phyloP scores from a whole-genome alignment of 2,797 vertebrate species.

The Takifugu rubripes region DNA sequence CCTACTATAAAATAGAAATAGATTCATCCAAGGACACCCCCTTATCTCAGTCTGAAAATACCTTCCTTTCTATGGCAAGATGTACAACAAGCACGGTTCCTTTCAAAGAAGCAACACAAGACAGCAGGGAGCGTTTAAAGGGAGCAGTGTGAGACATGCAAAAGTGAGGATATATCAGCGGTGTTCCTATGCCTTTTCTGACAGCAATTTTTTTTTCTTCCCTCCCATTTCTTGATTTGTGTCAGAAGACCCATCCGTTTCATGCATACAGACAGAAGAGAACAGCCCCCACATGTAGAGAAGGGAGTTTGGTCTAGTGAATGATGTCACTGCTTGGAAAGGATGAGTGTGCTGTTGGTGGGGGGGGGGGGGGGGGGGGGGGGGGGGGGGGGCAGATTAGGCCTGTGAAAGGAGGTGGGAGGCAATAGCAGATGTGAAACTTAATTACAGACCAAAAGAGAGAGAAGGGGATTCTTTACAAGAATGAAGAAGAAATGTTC shows the following conservation, averaged over 20 bases:
- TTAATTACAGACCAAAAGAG: slow-evolving; percentile 56
- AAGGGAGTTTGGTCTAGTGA: slow-evolving; percentile 57
- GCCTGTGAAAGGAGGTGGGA: slow-evolving; percentile 47
- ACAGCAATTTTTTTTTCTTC: slow-evolving; percentile 56
- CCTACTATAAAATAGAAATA: slow-evolving; percentile 19
- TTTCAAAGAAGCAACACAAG: slow-evolving; percentile 18
- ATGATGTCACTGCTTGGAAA: slow-evolving; percentile 75
- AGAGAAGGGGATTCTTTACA: slow-evolving; percentile 62
- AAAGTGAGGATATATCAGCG: slow-evolving; percentile 43
- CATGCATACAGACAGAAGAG: slow-evolving; percentile 44
- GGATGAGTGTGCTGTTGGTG: slow-evolving; percentile 54
- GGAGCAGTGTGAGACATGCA: background rate
- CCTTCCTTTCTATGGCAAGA: slow-evolving; percentile 41
- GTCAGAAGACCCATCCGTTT: slow-evolving; percentile 54
- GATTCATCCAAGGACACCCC: slow-evolving; percentile 27
- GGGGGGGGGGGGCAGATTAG: slow-evolving; percentile 39
- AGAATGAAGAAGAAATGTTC: slow-evolving; percentile 69
- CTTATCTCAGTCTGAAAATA: slow-evolving; percentile 43
- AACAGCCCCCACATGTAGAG: slow-evolving; percentile 59
- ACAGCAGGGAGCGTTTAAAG: slow-evolving; percentile 4
- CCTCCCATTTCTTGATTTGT: slow-evolving; percentile 19
- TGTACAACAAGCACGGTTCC: slow-evolving; percentile 8
- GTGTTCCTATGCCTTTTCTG: slow-evolving; percentile 53
- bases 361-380: slow-evolving; percentile 27
- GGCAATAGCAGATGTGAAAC: slow-evolving; percentile 69